Conservation (phyloP, 2,797 vertebrate species). For the Sebastes oblongus region DNA sequence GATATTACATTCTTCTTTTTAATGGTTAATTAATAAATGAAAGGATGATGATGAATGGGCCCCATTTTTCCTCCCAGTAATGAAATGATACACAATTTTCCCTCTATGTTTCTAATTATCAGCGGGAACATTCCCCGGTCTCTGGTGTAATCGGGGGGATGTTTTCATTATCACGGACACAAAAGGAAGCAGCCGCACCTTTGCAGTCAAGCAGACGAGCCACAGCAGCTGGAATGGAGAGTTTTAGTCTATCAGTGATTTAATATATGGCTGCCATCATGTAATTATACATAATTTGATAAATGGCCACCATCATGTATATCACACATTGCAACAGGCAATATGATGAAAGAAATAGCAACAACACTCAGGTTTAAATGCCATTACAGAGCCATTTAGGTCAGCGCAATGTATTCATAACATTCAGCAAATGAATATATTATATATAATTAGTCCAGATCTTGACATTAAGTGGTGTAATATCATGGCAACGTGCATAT, state of each 20-base stretch:
- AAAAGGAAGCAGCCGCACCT: slow-evolving; percentile 27
- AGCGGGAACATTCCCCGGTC: slow-evolving; percentile 22
- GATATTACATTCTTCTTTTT: slow-evolving; percentile 52
- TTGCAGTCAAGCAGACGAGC: neutral
- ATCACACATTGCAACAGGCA: neutral
- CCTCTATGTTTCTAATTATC: slow-evolving; percentile 53
- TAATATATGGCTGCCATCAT: neutral
- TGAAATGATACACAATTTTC: slow-evolving; percentile 55
- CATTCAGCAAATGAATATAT: neutral
- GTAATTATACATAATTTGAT: slow-evolving; percentile 18
- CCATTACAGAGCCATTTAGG: neutral
- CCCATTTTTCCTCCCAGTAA: slow-evolving; percentile 49
- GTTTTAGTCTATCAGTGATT: slow-evolving; percentile 23
- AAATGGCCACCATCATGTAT: neutral
- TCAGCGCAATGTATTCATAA: slow-evolving; percentile 2
- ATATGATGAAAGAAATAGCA: slow-evolving; percentile 2
- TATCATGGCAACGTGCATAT: neutral
- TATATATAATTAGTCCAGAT: neutral
- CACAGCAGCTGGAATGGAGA: neutral
- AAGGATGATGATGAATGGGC: slow-evolving; percentile 68
- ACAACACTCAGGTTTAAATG: neutral
- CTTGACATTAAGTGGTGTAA: slow-evolving; percentile 5
- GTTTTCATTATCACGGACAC: slow-evolving; percentile 33
- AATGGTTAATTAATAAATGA: slow-evolving; percentile 77
- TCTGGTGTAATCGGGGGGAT: slow-evolving; percentile 34